Conservation (phyloP, 2,113 vertebrate genomes). For the Cyphomyrus discorhynchus region DNA sequence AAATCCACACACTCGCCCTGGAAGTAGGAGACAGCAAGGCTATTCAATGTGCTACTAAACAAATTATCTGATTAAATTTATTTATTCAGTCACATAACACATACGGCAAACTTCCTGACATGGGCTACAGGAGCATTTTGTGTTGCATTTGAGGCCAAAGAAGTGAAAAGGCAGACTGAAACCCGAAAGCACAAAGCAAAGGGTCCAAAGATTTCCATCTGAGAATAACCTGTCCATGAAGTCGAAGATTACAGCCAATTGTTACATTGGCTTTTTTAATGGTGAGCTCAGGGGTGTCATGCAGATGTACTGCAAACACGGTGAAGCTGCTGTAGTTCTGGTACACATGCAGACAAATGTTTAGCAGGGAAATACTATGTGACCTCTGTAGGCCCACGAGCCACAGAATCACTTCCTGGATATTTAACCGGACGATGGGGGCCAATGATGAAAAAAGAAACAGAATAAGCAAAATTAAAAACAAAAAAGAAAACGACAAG, state of each 20-base stretch:
- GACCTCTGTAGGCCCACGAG: background rate
- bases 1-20: background rate
- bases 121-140: no score
- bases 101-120: background rate
- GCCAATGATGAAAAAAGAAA: background rate
- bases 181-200: background rate
- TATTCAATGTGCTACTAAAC: background rate
- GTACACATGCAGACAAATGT: background rate
- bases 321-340: background rate
- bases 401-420: background rate
- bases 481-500: constrained; percentile 44
- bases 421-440: background rate
- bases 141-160: background rate
- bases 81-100: background rate
- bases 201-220: background rate
- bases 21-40: background rate
- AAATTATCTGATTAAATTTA: background rate
- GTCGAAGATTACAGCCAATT: background rate
- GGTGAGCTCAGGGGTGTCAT: background rate
- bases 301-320: background rate
- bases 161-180: background rate
- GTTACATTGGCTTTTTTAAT: background rate
- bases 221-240: background rate
- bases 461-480: background rate
- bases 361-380: background rate